A percentile compares a stretch with the other conserved stretches of the same genome.
phyloP scores from a whole-genome alignment of 2,888 invertebrate genomes.

The Priocnemis perturbator region DNA sequence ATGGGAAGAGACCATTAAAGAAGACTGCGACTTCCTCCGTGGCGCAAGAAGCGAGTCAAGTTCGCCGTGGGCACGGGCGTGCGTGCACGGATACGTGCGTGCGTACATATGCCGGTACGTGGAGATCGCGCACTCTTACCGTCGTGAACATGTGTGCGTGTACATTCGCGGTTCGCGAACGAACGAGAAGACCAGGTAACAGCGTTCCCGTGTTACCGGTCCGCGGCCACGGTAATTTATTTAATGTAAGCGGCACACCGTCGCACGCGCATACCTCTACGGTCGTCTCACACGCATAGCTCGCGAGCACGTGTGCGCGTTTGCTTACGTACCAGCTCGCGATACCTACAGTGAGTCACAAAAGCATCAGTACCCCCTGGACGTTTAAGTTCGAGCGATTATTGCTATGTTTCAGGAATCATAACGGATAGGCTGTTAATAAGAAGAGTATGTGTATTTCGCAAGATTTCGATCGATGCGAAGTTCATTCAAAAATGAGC shows the following conservation, averaged over 20 bases:
- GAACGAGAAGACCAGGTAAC: constrained; percentile 61
- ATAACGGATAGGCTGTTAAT: too few species aligned
- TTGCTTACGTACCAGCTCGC: neutral
- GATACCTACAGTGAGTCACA: neutral
- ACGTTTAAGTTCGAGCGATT: too few species aligned
- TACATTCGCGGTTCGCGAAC: constrained; percentile 22
- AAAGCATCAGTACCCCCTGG: neutral
- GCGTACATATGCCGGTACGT: neutral
- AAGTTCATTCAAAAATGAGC: too few species aligned
- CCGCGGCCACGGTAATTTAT: constrained; percentile 68
- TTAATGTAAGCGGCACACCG: constrained; percentile 64
- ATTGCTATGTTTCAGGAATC: too few species aligned
- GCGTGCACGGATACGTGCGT: neutral
- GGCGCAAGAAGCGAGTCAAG: constrained; percentile 54
- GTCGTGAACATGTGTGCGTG: neutral
- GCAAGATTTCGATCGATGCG: too few species aligned
- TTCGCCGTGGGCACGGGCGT: constrained; percentile 39
- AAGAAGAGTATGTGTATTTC: too few species aligned
- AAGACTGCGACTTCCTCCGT: constrained; percentile 54
- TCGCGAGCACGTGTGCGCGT: constrained; percentile 7
- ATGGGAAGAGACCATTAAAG: constrained; percentile 64
- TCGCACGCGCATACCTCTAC: constrained; percentile 28
- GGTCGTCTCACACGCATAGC: constrained; percentile 6
- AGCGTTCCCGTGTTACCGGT: constrained; percentile 71
- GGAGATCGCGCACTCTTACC: neutral